Base-by-base conservation (phyloP, 2,113 vertebrate species). In the Misgurnus mizolepis region DNA sequence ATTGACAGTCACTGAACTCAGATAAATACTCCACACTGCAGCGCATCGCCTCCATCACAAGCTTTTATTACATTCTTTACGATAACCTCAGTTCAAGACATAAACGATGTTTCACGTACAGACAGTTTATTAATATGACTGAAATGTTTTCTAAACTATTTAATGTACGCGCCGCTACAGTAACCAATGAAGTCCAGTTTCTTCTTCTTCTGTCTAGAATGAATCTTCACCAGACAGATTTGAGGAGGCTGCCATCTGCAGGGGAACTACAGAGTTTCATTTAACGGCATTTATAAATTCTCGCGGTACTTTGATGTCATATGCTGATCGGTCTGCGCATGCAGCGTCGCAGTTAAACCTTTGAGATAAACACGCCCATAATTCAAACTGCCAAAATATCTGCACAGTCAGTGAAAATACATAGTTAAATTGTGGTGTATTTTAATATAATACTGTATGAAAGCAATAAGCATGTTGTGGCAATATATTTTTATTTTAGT, bases 1-100 rank as follows among this genome's bases (percentile, higher is more conserved):
- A 83, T 34, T 90, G 90, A 2, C 82, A 82, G 4, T 93, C 89
- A 69, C 93, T 92, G 67, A 98, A 93, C 11, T 92, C 91, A 0
- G 93, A 89, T 91, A 92, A 88, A 69, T 90, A 94, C 56, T 94
- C 91, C 17, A 97, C 95, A 18, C 82, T 76, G 66, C 90, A 94
- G 8, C 93, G 89, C 71, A 81, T 81, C 0, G 90, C 90, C 0
- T 92, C 92, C 95, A 95, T 95, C 27, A 15, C 50, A 6, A 6
- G 55, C 7, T n/a, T 18, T 8, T 58, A 7, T 58, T 18, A 58
- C 22, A 15, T 39, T 39, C 22, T 49, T 15, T 11, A 72, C 17
- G 40, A 18, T 60, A 73, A 43, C 41, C n/a, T 1, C 0, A 7
- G 0, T 71, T 5, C 12, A 60, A 43, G 10, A 41, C 34, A 58